Evolutionary conservation across 2,113 vertebrate species (phyloP), one percentile per base, ranked within the genome.

Genomic region (Oncorhynchus masou): DNA sequence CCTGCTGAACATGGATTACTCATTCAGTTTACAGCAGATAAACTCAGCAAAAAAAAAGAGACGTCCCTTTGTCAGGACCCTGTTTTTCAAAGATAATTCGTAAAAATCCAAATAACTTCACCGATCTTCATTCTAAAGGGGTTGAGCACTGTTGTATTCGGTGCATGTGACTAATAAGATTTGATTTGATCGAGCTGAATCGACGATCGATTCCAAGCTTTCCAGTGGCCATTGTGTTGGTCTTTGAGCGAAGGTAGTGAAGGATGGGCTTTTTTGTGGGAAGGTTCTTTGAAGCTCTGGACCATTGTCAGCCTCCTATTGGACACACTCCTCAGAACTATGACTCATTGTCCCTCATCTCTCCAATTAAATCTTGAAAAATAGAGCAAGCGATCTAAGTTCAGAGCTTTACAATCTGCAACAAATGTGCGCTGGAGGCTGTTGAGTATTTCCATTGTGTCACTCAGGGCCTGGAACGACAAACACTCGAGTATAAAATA

Each of bases 301-400:
- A 74, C 20, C 66, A 34, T 66, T 81, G 22, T 74, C 68, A n/a
- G 49, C 31, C 76, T 20, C 59, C 20, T 27, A 20, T 4, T 5
- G 29, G 71, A 57, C 54, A 19, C 31, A 39, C 19, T 22, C 0
- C 20, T 80, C 16, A 25, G 24, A 31, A 22, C 45, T 54, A 54
- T 54, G 51, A 54, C 51, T 45, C 54, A 25, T 70, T 62, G 27
- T 75, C 49, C 59, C 4, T 76, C 84, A 75, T 76, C 74, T 72
- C 27, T 72, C 29, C n/a, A 5, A 3, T 68, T 65, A 71, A 34
- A 74, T 51, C 45, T 65, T 22, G 70, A 70, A 72, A 74, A 73
- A 25, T 31, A 19, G 15, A 74, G 31, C 31, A 22, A 11, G 5
- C 7, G 3, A 2, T 31, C 3, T 57, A 49, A 60, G 39, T 57